Conservation (phyloP, 2,888 invertebrate species). For the Thumatha senex region DNA sequence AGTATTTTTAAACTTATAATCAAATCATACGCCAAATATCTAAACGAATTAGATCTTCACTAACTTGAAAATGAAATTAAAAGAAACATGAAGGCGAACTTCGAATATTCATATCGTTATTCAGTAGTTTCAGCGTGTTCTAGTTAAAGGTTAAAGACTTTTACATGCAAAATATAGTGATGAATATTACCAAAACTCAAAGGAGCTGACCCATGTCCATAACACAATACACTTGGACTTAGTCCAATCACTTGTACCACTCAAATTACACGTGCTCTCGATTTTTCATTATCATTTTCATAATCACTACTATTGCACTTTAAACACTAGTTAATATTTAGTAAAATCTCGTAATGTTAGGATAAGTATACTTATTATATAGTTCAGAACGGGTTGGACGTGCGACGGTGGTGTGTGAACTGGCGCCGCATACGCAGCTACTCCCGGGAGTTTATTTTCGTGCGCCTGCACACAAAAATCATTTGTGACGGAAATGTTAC, state of each 20-base stretch:
- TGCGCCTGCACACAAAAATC: conserved; percentile 78
- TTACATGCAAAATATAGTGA: conserved; percentile 17
- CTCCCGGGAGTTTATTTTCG: conserved; percentile 80
- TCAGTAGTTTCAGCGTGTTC: too few species aligned
- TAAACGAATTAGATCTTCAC: too few species aligned
- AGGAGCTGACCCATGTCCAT: conserved; percentile 51
- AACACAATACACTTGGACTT: conserved; percentile 65
- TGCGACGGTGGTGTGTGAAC: conserved; percentile 51
- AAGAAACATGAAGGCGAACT: too few species aligned
- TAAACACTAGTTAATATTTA: conserved; percentile 30
- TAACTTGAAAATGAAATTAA: too few species aligned
- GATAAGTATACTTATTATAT: conserved; percentile 41
- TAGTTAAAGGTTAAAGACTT: not conserved
- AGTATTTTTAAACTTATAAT: too few species aligned
- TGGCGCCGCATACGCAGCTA: conserved; percentile 64
- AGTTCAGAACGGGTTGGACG: conserved; percentile 60
- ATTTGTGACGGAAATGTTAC: conserved; percentile 80
- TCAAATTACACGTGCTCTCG: conserved; percentile 44
- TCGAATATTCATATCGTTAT: too few species aligned
- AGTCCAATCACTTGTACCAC: conserved; percentile 58
- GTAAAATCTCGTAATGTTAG: conserved; percentile 40
- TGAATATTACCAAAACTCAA: conserved; percentile 52
- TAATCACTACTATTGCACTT: conserved; percentile 34
- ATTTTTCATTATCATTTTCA: conserved; percentile 27
- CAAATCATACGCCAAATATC: too few species aligned